Evolutionary conservation across 1,140 invertebrate species (phyloP).

Genomic region (Drosophila miranda): DNA sequence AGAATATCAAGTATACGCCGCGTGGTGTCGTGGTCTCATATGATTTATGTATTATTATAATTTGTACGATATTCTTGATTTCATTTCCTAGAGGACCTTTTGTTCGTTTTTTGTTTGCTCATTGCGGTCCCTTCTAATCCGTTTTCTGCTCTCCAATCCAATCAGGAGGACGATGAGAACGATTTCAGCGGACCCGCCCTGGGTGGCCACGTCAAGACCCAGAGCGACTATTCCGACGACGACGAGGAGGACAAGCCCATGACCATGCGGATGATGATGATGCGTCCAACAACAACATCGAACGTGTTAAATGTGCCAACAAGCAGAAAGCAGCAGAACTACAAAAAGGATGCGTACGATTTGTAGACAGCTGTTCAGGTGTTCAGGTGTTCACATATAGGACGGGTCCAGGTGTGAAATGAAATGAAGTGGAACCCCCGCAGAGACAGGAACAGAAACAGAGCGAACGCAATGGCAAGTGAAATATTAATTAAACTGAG

Average conservation of each 20-base stretch:
- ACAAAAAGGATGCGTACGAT: slow-evolving; percentile 79
- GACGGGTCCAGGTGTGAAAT: too few relatives aligned
- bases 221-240: slow-evolving; percentile 79
- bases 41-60: slow-evolving; percentile 39
- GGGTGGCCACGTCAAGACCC: slow-evolving; percentile 76
- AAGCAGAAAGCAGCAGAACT: slow-evolving; percentile 65
- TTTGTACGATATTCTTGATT: slow-evolving; percentile 39
- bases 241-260: slow-evolving; percentile 80
- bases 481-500: slow-evolving; percentile 19
- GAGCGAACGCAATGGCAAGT: slow-evolving; percentile 34
- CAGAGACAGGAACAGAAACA: slow-evolving; percentile 6
- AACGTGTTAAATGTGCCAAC: slow-evolving; percentile 81
- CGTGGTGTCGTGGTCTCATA: slow-evolving; percentile 43
- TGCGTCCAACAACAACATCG: slow-evolving; percentile 55
- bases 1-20: slow-evolving; percentile 54
- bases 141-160: background rate
- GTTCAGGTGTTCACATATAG: background rate
- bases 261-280: slow-evolving; percentile 78
- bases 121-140: background rate
- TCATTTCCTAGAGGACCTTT: slow-evolving; percentile 36
- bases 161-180: slow-evolving; percentile 75
- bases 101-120: slow-evolving; percentile 2
- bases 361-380: slow-evolving; percentile 59
- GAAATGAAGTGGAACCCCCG: too few relatives aligned
- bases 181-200: slow-evolving; percentile 80